Conservation (phyloP, 2,113 vertebrate species). For the Symphodus melops region DNA sequence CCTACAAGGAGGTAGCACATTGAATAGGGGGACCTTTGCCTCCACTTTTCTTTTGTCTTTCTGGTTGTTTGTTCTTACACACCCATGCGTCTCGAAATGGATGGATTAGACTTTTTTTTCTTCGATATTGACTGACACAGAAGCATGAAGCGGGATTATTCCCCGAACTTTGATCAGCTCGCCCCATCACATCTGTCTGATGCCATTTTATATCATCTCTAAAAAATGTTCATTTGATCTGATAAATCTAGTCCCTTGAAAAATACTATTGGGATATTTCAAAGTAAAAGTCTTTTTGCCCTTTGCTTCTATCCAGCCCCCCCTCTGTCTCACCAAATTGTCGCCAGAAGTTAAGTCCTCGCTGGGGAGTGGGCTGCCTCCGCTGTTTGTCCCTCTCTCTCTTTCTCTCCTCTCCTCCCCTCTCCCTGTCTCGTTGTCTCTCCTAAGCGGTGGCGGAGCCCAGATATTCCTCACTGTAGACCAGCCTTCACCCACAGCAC, state of each 20-base stretch:
- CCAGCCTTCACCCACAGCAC: conserved; percentile 60
- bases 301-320: conserved; percentile 21
- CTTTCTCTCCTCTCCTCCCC: conserved; percentile 34
- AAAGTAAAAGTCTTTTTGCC: conserved; percentile 9
- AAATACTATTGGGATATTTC: neutral
- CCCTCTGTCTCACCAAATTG: conserved; percentile 64
- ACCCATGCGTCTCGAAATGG: neutral
- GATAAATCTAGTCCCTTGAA: neutral
- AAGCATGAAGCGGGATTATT: conserved; percentile 4
- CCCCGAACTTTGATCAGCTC: conserved; percentile 2
- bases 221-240: neutral
- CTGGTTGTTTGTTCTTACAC: conserved; percentile 24
- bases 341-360: conserved; percentile 69
- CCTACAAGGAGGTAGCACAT: conserved; percentile 56
- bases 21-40: conserved; percentile 38
- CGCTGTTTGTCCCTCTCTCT: conserved; percentile 12
- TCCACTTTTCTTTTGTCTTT: conserved; percentile 66
- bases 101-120: neutral
- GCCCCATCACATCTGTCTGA: conserved; percentile 6
- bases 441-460: conserved; percentile 52
- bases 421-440: conserved; percentile 35
- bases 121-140: neutral
- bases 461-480: conserved; percentile 63
- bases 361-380: conserved; percentile 35
- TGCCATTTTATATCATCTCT: conserved; percentile 1